Percentiles rank a stretch among this genome's conserved stretches.
Evolutionary conservation across 2,888 invertebrate genomes (phyloP).

Genomic region (Nebria brevicollis): DNA sequence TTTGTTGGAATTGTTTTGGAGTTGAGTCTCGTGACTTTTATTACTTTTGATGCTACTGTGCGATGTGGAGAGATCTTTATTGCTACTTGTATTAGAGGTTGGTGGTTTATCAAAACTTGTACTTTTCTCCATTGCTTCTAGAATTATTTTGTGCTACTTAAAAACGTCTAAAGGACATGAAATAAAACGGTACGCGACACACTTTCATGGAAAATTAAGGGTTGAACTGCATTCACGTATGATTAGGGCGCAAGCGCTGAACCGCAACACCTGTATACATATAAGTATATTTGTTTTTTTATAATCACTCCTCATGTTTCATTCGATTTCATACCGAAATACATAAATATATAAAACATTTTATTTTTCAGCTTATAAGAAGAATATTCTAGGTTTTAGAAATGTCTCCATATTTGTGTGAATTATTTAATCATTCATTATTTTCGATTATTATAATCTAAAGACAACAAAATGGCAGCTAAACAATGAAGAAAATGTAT

Average conservation of each 20-base stretch:
- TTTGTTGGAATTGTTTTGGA: constrained; percentile 50
- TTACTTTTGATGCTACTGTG: constrained; percentile 60
- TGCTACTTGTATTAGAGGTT: constrained; percentile 55
- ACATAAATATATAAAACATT: neutral
- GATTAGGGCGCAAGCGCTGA: constrained; percentile 18
- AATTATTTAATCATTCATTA: too few species aligned
- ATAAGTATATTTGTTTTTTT: neutral
- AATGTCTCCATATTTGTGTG: too few species aligned
- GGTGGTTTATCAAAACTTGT: constrained; percentile 46
- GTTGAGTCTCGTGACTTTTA: constrained; percentile 59
- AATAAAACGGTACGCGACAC: constrained; percentile 23
- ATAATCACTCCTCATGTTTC: neutral
- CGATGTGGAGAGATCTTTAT: constrained; percentile 58
- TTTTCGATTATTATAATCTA: too few species aligned
- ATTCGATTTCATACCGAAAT: neutral
- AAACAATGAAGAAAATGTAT: too few species aligned
- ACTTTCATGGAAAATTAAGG: constrained; percentile 23
- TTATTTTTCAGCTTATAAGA: too few species aligned
- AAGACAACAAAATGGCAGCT: too few species aligned
- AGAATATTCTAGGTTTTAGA: too few species aligned
- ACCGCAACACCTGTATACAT: constrained; percentile 20
- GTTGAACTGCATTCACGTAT: constrained; percentile 24
- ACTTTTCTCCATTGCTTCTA: constrained; percentile 40
- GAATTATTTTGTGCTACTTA: constrained; percentile 13
- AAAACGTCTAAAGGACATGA: constrained; percentile 22